Conservation (phyloP, 2,113 vertebrate genomes). For the Nothobranchius kuhntae region DNA sequence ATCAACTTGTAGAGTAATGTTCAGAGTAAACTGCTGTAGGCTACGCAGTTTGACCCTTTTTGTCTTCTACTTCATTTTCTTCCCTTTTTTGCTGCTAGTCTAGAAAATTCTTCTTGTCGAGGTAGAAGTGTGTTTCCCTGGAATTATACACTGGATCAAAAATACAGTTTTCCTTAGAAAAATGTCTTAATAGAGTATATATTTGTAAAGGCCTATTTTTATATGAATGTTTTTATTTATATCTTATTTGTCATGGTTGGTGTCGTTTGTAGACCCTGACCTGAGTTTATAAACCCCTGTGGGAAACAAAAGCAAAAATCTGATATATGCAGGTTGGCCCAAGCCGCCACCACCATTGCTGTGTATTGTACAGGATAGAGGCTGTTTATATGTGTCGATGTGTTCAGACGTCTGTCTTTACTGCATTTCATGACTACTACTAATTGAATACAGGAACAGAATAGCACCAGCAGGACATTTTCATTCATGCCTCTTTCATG, state of each 20-base stretch:
- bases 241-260: constrained; percentile 77
- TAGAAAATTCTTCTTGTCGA: constrained; percentile 82
- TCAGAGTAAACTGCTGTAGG: constrained; percentile 76
- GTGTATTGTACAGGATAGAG: constrained; percentile 69
- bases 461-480: constrained; percentile 68
- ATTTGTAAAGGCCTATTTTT: constrained; percentile 99
- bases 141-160: constrained; percentile 63
- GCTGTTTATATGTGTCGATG: constrained; percentile 72
- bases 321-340: constrained; percentile 61
- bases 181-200: constrained; percentile 91
- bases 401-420: constrained; percentile 77
- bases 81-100: constrained; percentile 93
- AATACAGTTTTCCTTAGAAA: constrained; percentile 85
- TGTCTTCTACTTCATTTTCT: constrained; percentile 60
- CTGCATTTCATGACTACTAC: constrained; percentile 77
- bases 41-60: constrained; percentile 71
- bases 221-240: constrained; percentile 99
- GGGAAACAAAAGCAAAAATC: constrained; percentile 40
- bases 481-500: constrained; percentile 49
- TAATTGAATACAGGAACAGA: constrained; percentile 78
- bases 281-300: constrained; percentile 68
- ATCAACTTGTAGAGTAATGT: constrained; percentile 38
- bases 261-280: constrained; percentile 62
- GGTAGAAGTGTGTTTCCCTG: constrained; percentile 58
- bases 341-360: constrained; percentile 69